These are phyloP conservation scores for Amphipoea oculea DNA, from an alignment of 2,888 invertebrate species.

Conservation along the genomic window DNA sequence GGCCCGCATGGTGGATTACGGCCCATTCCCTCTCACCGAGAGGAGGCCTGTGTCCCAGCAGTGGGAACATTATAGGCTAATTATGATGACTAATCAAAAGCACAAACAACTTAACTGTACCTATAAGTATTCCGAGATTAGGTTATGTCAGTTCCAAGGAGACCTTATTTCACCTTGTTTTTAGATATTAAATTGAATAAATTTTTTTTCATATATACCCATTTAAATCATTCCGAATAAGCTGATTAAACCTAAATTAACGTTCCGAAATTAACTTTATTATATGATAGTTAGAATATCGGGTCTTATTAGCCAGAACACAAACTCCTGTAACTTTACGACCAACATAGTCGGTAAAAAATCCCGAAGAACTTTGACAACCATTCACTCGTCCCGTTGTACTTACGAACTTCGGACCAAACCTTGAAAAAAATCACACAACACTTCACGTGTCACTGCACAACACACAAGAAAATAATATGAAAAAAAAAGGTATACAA, in stretches of 20 bases:
- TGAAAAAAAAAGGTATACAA: constrained; percentile 21
- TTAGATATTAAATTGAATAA: background rate
- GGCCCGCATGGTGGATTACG: no score
- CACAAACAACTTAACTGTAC: background rate
- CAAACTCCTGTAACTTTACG: background rate
- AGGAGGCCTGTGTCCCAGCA: no score
- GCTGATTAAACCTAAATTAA: background rate
- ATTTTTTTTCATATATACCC: no score
- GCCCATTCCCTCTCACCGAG: no score
- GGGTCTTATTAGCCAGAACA: no score
- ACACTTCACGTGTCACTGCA: constrained; percentile 74
- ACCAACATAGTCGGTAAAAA: background rate
- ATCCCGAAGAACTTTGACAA: constrained; percentile 2
- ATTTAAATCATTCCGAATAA: background rate
- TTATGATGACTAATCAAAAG: background rate
- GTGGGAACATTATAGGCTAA: no score
- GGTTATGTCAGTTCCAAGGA: background rate
- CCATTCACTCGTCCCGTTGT: constrained; percentile 40
- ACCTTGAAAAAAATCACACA: constrained; percentile 59
- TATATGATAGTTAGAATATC: background rate
- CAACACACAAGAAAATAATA: constrained; percentile 71
- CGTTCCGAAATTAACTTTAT: background rate
- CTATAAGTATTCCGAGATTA: background rate
- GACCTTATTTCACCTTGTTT: background rate
- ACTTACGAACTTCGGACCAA: constrained; percentile 71